Percentiles rank a stretch among this genome's conserved stretches.
Evolutionary conservation across 2,888 invertebrate genomes (phyloP).

Genomic region (Acanthosepion lycidas): DNA sequence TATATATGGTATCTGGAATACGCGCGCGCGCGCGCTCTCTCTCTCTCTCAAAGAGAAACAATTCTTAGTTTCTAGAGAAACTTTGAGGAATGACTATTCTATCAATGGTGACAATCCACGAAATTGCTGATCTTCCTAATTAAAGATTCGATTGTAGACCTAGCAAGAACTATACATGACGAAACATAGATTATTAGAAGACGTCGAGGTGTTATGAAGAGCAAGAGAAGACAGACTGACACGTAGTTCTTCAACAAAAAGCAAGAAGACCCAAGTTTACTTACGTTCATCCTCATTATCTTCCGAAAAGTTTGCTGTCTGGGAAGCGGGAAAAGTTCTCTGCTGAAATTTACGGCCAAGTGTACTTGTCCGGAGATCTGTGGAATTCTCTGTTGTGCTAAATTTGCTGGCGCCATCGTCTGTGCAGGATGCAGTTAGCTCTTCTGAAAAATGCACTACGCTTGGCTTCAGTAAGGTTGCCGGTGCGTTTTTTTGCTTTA

Average conservation of each 20-base stretch:
- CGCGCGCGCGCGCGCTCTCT: too few species aligned
- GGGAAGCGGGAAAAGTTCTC: background rate
- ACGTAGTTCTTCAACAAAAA: too few species aligned
- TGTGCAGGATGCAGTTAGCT: background rate
- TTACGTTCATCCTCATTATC: background rate
- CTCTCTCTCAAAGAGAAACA: too few species aligned
- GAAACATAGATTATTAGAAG: background rate
- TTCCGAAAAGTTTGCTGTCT: background rate
- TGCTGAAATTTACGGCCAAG: background rate
- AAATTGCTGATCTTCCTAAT: too few species aligned
- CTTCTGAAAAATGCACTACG: slow-evolving; percentile 59
- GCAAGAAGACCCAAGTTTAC: background rate
- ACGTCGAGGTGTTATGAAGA: too few species aligned
- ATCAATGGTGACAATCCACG: too few species aligned
- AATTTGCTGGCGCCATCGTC: background rate
- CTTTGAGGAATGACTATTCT: too few species aligned
- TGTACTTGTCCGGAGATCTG: background rate
- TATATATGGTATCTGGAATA: too few species aligned
- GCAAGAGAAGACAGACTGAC: too few species aligned
- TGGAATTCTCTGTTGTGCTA: background rate
- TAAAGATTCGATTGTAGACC: too few species aligned
- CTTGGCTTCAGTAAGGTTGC: slow-evolving; percentile 63
- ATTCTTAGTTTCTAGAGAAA: too few species aligned
- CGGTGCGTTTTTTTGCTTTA: slow-evolving; percentile 83
- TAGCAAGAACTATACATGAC: too few species aligned